These are phyloP conservation scores for Sinopyrophorus schimmeli DNA, from an alignment of 2,888 invertebrate genomes.

Conservation along the genomic window DNA sequence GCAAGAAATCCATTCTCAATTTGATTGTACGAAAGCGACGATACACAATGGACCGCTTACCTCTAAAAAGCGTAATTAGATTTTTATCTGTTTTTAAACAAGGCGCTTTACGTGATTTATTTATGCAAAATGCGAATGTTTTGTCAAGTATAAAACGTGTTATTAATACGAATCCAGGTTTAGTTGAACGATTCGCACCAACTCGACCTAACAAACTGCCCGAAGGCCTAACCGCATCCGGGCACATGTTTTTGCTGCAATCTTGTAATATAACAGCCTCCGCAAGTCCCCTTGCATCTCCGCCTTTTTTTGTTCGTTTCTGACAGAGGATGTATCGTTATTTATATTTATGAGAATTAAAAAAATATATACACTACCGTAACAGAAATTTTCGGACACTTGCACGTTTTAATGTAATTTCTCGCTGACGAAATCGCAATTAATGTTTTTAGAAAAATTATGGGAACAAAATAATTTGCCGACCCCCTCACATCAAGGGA, in stretches of 20 bases:
- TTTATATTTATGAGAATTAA: too few relatives aligned
- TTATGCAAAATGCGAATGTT: conserved; percentile 26
- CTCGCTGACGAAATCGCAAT: too few relatives aligned
- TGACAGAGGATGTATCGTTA: too few relatives aligned
- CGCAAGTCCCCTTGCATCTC: too few relatives aligned
- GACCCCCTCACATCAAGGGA: too few relatives aligned
- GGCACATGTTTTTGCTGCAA: conserved; percentile 47
- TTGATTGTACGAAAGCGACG: neutral
- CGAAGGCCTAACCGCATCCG: conserved; percentile 48
- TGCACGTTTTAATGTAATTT: too few relatives aligned
- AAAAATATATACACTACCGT: too few relatives aligned
- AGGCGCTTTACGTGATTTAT: conserved; percentile 19
- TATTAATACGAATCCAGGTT: conserved; percentile 26
- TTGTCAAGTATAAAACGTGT: conserved; percentile 27
- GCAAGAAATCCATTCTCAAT: conserved; percentile 6
- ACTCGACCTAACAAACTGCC: conserved; percentile 36
- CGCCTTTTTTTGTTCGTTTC: too few relatives aligned
- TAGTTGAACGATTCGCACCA: conserved; percentile 35
- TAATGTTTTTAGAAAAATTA: too few relatives aligned
- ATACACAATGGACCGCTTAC: conserved; percentile 10
- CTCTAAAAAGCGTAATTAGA: conserved; percentile 8
- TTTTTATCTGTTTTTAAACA: conserved; percentile 12
- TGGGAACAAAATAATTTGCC: too few relatives aligned
- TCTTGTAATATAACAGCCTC: too few relatives aligned
- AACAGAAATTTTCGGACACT: too few relatives aligned